Base-by-base conservation (phyloP, 2,888 invertebrate genomes). In the Aphidius colemani region DNA sequence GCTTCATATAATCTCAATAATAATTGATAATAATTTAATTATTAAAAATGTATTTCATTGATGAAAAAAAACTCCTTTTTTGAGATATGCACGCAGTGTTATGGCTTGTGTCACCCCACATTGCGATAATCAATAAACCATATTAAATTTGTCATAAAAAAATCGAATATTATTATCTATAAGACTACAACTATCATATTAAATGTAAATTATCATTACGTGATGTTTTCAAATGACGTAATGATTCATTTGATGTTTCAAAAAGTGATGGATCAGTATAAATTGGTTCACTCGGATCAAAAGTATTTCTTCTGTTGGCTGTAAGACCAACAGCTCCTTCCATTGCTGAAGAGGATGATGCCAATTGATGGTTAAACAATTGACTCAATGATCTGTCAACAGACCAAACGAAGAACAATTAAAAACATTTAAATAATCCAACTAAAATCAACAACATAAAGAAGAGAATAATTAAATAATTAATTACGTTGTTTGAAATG, bases 221-320 rank as follows among this genome's bases (percentile, higher is more conserved):
- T 18, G 83, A 78, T 3, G 84, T 82, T 59, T 85, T 85, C 5
- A 89, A 87, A 74, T 89, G 83, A 60, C 88, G 89, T 70, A 90
- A 85, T 45, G 90, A 84, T 59, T 90, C 93, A 77, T 92, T 86
- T 43, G 93, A 92, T 71, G 94, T 87, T 83, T 95, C 95, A 78
- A 95, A 95, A 46, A 95, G 85, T 3, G 94, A 94, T 0, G 95
- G 95, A 83, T 95, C 95, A 0, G 95, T 95, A 83, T 95, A 95
- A 73, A 95, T 95, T 1, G 95, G 95, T 80, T 95, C 95, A 78
- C 94, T 95, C 46, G 95, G 95, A 80, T 95, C 93, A 76, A 94
- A 94, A 59, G 85, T 68, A 82, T 84, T 18, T 84, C 87, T 63
- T 83, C 86, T n/a, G 80, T 83, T 74, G 80, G 85, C 67, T 80